A percentile compares a stretch with the other conserved stretches of the same genome.
Evolutionary conservation across 2,888 invertebrate genomes (phyloP).

Genomic region (Hydriomena furcata): DNA sequence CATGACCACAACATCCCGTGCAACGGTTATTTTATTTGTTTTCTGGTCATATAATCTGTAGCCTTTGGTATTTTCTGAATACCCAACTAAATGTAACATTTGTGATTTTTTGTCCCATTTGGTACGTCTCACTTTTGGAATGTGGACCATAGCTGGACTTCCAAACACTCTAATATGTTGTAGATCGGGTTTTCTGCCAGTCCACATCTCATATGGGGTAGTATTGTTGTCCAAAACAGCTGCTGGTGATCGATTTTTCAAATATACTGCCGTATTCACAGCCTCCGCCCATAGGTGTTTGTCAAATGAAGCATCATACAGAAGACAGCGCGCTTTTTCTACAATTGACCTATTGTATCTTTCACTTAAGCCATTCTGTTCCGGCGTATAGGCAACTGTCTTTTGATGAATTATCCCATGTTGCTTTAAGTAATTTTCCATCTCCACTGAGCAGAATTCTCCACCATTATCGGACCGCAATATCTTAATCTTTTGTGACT

Average conservation of each 20-base stretch:
- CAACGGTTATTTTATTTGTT: background rate
- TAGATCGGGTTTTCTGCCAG: background rate
- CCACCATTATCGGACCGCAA: slow-evolving; percentile 27
- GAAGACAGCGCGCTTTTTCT: slow-evolving; percentile 22
- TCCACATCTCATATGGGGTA: background rate
- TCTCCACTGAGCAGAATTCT: slow-evolving; percentile 13
- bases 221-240: background rate
- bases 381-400: slow-evolving; percentile 18
- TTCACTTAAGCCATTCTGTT: slow-evolving; percentile 28
- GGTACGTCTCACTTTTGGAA: background rate
- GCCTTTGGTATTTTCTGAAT: background rate
- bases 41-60: background rate
- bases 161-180: background rate
- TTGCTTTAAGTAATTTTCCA: slow-evolving; percentile 14
- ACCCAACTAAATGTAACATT: background rate
- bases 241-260: slow-evolving; percentile 9
- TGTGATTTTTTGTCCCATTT: background rate
- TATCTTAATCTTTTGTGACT: slow-evolving; percentile 23
- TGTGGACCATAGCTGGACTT: background rate
- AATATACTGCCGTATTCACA: slow-evolving; percentile 17
- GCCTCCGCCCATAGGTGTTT: slow-evolving; percentile 27
- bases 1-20: slow-evolving; percentile 9
- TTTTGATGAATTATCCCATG: slow-evolving; percentile 26
- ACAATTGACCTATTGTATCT: slow-evolving; percentile 15
- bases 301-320: slow-evolving; percentile 13